These are phyloP conservation scores for Campylomormyrus tamandua DNA, from an alignment of 2,113 vertebrate genomes.

Conservation along the genomic window DNA sequence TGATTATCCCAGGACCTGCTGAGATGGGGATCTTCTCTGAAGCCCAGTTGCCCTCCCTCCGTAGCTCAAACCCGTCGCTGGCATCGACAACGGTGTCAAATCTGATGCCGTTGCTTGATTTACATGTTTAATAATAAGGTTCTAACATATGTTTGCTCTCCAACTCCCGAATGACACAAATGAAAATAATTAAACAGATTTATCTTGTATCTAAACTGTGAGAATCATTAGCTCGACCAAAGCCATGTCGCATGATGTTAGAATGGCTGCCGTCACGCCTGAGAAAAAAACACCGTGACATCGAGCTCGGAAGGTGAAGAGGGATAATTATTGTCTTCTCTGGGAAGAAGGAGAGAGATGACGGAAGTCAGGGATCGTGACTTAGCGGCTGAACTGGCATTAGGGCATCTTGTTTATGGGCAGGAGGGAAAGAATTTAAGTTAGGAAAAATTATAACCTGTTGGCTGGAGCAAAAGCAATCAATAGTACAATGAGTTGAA, in stretches of 20 bases:
- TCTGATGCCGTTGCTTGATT: background rate
- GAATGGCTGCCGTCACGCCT: background rate
- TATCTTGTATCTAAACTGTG: background rate
- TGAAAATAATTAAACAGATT: constrained; percentile 1
- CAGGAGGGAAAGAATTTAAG: background rate
- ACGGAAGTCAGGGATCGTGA: background rate
- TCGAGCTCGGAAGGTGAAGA: background rate
- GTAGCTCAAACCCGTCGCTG: background rate
- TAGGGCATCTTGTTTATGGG: background rate
- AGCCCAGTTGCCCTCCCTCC: background rate
- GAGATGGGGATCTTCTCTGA: background rate
- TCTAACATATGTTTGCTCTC: background rate
- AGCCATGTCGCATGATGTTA: background rate
- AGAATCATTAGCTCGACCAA: background rate
- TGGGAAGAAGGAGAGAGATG: background rate
- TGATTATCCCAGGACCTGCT: background rate
- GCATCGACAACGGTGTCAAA: background rate
- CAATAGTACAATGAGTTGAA: background rate
- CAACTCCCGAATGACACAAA: background rate
- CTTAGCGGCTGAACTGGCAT: background rate
- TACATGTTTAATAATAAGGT: constrained; percentile 12
- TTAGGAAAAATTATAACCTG: background rate
- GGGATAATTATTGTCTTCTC: background rate
- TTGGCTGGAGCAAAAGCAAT: background rate
- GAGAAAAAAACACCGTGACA: background rate